Base-by-base conservation (phyloP, 2,888 invertebrate genomes). In the Drosophila aldrichi region DNA sequence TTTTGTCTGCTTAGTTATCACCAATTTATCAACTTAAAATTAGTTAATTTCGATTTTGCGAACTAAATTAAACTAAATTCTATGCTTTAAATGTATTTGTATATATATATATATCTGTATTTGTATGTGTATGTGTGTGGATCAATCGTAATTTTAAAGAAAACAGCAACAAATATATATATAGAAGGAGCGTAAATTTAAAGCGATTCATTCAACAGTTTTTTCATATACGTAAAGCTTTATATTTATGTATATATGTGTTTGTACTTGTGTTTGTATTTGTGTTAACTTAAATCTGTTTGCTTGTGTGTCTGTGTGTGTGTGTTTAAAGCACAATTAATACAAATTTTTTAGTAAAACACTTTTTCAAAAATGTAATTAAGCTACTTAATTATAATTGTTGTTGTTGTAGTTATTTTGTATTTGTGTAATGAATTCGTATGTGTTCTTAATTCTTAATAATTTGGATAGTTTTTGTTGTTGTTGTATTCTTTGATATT, bases 1-100 rank as follows among this genome's bases (percentile, higher is more conserved):
- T 63, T 59, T n/a, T 41, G 64, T 46, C 63, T 54, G 18, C 38
- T 36, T 52, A 52, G 6, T 38, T 54, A 36, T 58, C 70, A 77
- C 79, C 79, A 79, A 79, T 79, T 74, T 59, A 54, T 70, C 9
- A 81, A 82, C 83, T 83, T 83, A 83, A 84, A 82, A 73, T 79
- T 82, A 85, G 63, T 67, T 55, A 84, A 84, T 79, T 84, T 84
- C 32, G 60, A 20, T 62, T 59, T 49, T n/a, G n/a, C 22, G 25
- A 40, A 51, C 52, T 64, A 76, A 76, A 65, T 79, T 66, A 66
- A 72, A 72, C 48, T 77, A 79, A 52, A 44, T 51, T 65, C 52
- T 64, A 79, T 62, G 75, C 73, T 68, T 52, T 64, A 68, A 34
- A 32, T 49, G 25, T 63, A 48, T 66, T 18, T 61, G 59, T 32